Percentiles rank a stretch among this genome's conserved stretches.
Conservation (phyloP, 2,797 vertebrate species). For the Tapirus indicus region DNA sequence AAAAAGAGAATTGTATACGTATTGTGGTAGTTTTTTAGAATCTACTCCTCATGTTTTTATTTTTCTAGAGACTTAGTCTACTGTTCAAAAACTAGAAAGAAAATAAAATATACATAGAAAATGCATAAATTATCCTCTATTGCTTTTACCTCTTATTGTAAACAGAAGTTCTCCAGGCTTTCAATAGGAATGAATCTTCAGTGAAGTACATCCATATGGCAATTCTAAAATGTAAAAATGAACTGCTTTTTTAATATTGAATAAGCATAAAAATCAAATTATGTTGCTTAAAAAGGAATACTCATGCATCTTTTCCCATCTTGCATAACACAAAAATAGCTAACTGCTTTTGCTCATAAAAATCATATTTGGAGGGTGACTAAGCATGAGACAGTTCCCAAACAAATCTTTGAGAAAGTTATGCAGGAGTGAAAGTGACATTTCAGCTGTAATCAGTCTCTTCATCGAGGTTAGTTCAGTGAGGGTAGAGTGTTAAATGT, state of each 20-base stretch:
- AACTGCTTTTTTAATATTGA: conserved; percentile 73
- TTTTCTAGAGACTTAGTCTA: conserved; percentile 51
- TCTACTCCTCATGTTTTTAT: background rate
- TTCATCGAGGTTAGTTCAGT: conserved; percentile 29
- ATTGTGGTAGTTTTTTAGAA: background rate
- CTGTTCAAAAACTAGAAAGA: conserved; percentile 60
- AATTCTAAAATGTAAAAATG: conserved; percentile 73
- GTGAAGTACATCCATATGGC: conserved; percentile 64
- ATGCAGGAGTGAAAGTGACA: conserved; percentile 43
- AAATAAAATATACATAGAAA: conserved; percentile 56
- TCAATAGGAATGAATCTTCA: conserved; percentile 49
- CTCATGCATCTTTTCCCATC: conserved; percentile 70
- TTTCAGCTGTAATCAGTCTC: conserved; percentile 47
- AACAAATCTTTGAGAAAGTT: conserved; percentile 67
- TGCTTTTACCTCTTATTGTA: conserved; percentile 66
- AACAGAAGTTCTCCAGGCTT: conserved; percentile 66
- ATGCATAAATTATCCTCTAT: conserved; percentile 59
- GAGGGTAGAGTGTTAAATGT: conserved; percentile 3
- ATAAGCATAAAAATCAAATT: conserved; percentile 76
- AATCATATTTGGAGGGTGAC: conserved; percentile 77
- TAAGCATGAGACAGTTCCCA: conserved; percentile 76
- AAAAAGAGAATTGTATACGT: background rate
- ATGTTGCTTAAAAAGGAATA: conserved; percentile 75
- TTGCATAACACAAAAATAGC: conserved; percentile 80
- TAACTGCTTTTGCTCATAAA: conserved; percentile 74